Evolutionary conservation across 2,113 vertebrate genomes (phyloP).

Genomic region (Cyprinus carpio): DNA sequence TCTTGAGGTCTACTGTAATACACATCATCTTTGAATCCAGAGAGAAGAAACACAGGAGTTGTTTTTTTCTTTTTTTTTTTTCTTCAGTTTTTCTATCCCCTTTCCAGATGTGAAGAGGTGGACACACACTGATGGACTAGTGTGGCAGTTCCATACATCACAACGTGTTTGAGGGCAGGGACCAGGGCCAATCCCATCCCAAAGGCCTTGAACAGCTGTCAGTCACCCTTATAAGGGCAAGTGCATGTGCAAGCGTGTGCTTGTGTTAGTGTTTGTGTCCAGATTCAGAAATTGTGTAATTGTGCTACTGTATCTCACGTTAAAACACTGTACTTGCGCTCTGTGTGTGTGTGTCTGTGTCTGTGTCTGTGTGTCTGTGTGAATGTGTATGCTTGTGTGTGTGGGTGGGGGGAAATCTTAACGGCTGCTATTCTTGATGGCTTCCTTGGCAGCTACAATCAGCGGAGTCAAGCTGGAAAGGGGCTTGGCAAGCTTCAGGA

Average conservation of each 20-base stretch:
- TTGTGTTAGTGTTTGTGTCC: constrained; percentile 42
- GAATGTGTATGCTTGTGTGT: constrained; percentile 59
- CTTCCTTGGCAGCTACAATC: constrained; percentile 99
- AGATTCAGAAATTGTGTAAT: constrained; percentile 41
- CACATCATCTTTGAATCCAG: constrained; percentile 19
- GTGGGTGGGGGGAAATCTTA: constrained; percentile 66
- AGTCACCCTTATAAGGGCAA: background rate
- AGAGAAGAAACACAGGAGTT: background rate
- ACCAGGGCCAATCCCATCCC: background rate
- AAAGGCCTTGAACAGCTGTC: constrained; percentile 18
- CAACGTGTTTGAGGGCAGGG: background rate
- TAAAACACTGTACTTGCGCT: constrained; percentile 57
- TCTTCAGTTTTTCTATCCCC: background rate
- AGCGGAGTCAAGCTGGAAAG: constrained; percentile 97
- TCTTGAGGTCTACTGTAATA: constrained; percentile 31
- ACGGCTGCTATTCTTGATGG: constrained; percentile 99
- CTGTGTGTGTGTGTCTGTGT: constrained; percentile 63
- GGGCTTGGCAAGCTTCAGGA: constrained; percentile 98
- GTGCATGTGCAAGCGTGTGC: constrained; percentile 26
- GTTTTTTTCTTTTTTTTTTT: too few relatives aligned
- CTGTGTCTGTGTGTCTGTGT: constrained; percentile 61
- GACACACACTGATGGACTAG: constrained; percentile 17
- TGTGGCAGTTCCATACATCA: constrained; percentile 22
- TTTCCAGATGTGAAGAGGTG: background rate
- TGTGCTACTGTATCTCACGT: constrained; percentile 63